Evolutionary conservation across 2,113 vertebrate genomes (phyloP), one percentile per base, ranked within the genome.

Genomic region (Calonectris borealis): DNA sequence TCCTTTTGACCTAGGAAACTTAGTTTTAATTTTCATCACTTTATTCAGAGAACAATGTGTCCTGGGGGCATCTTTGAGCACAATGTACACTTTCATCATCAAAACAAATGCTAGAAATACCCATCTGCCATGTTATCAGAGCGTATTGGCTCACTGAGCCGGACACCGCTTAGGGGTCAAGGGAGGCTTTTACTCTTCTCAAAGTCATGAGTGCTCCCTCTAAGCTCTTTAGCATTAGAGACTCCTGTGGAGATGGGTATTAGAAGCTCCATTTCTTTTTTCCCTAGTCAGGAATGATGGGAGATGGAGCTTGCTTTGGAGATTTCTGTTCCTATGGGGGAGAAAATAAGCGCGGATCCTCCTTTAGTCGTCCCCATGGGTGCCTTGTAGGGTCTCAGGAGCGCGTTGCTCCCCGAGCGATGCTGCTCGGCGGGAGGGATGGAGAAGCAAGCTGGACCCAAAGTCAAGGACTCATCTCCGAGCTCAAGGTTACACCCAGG

Each of bases 51-150:
- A 97, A 97, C 92, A 91, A 95, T 94, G 89, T 97, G 96, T 97
- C 97, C 97, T 96, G 97, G 92, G 95, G 96, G 94, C 93, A 94
- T 95, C 94, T 94, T 97, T 97, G 80, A 97, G 93, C 94, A 94
- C 90, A 96, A 93, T 92, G 95, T 91, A 96, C 91, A 86, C 93
- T 96, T 96, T 91, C 96, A 95, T 96, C 96, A 94, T 97, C 95
- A 90, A 96, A 95, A 97, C 92, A 97, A 97, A 96, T 66, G 85
- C 94, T 96, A 31, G 95, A 94, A 97, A 94, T 97, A 96, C 96
- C 95, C 96, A 97, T 96, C 95, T 96, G 96, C 94, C 90, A 66
- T 0, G 69, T 90, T 91, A 97, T 91, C 96, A 96, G 90, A 90
- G 72, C 25, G 83, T 1, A 42, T 68, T 97, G 96, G 96, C 96